phyloP scores from a whole-genome alignment of 1,140 invertebrate genomes.

The Drosophila yakuba region DNA sequence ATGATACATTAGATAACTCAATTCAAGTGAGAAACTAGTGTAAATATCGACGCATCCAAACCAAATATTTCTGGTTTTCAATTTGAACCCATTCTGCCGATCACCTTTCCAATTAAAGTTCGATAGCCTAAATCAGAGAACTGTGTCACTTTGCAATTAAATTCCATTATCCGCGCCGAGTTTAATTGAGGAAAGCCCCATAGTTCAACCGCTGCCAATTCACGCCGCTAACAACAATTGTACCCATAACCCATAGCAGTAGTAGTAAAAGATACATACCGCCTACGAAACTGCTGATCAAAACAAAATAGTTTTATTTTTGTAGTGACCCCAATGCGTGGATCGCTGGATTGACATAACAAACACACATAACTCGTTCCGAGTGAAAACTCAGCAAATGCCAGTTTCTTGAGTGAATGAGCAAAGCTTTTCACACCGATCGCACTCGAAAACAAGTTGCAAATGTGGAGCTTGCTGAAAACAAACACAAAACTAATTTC shows the following conservation, averaged over 20 bases:
- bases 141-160: conserved; percentile 66
- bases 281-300: conserved; percentile 63
- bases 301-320: conserved; percentile 70
- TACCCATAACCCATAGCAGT: conserved; percentile 7
- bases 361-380: conserved; percentile 55
- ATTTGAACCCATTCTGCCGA: not conserved
- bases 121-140: conserved; percentile 23
- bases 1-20: too few species aligned
- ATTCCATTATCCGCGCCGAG: conserved; percentile 29
- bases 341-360: conserved; percentile 23
- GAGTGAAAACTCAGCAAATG: conserved; percentile 60
- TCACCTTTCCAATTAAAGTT: conserved; percentile 14
- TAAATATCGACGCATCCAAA: too few species aligned
- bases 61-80: not conserved
- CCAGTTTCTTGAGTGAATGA: conserved; percentile 26
- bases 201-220: conserved; percentile 22
- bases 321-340: conserved; percentile 28
- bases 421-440: conserved; percentile 29
- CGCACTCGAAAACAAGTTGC: conserved; percentile 21
- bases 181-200: conserved; percentile 27
- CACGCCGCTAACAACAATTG: conserved; percentile 7
- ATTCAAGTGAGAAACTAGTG: too few species aligned
- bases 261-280: conserved; percentile 10
- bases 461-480: not conserved
- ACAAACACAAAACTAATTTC: conserved; percentile 49